Conservation (phyloP, 2,113 vertebrate genomes). For the Anhinga rufa region DNA sequence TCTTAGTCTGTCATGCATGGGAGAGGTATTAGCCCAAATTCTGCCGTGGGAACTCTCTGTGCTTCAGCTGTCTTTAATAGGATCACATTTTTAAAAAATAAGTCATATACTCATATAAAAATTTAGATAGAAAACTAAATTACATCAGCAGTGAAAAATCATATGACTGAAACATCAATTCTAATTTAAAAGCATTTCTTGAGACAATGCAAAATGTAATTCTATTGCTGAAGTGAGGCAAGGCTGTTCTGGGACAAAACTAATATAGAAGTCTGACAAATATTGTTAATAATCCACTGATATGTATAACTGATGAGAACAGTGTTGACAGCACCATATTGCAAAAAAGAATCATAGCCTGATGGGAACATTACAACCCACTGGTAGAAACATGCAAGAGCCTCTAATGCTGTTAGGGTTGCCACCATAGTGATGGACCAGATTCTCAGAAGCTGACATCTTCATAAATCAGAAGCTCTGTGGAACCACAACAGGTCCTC, state of each 20-base stretch:
- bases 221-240: conserved; percentile 59
- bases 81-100: conserved; percentile 5
- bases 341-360: conserved; percentile 75
- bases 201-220: conserved; percentile 69
- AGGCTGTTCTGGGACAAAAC: conserved; percentile 72
- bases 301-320: conserved; percentile 78
- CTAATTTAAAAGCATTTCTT: conserved; percentile 73
- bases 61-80: conserved; percentile 2
- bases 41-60: not conserved
- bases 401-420: conserved; percentile 78
- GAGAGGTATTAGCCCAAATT: not conserved
- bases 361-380: conserved; percentile 67
- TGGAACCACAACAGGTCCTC: not conserved
- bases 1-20: not conserved
- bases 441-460: conserved; percentile 13
- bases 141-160: conserved; percentile 67
- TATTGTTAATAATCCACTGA: conserved; percentile 84
- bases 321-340: conserved; percentile 83
- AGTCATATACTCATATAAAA: conserved; percentile 49
- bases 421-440: not conserved
- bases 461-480: conserved; percentile 50
- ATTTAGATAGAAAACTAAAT: conserved; percentile 67
- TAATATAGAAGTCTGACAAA: conserved; percentile 85
- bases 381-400: conserved; percentile 64
- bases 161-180: conserved; percentile 66